Evolutionary conservation across 2,113 vertebrate species (phyloP).

Genomic region (Tringa solitaria): DNA sequence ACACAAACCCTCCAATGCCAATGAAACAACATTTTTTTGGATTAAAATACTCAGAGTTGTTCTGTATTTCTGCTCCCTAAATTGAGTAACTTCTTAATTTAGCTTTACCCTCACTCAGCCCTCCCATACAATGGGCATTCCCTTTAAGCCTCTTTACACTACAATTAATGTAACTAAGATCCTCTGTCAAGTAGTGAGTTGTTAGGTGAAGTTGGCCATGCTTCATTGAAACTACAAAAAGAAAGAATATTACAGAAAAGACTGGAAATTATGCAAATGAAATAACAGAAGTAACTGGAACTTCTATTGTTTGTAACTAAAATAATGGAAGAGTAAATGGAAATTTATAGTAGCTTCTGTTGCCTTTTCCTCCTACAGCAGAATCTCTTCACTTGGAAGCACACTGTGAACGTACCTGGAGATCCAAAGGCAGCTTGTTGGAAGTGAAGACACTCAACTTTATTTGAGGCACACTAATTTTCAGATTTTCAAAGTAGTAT

Average conservation of each 20-base stretch:
- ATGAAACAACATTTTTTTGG: background rate
- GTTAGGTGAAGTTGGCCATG: background rate
- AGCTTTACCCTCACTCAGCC: background rate
- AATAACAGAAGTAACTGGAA: background rate
- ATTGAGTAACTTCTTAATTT: background rate
- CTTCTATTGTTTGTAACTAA: background rate
- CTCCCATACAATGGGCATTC: background rate
- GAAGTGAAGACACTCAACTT: conserved; percentile 97
- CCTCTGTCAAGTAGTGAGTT: background rate
- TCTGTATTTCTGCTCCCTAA: background rate
- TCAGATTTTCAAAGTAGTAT: conserved; percentile 98
- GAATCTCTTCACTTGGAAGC: background rate
- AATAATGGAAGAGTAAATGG: background rate
- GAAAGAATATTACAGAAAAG: background rate
- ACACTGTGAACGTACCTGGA: conserved; percentile 82
- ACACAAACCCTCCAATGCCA: background rate
- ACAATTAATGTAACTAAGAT: background rate
- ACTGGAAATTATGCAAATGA: background rate
- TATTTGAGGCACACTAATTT: conserved; percentile 95
- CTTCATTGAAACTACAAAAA: background rate
- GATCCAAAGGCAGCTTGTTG: conserved; percentile 90
- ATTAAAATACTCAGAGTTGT: background rate
- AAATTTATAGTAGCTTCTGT: background rate
- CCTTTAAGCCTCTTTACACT: background rate
- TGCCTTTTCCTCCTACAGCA: background rate